Evolutionary conservation across 2,888 invertebrate genomes (phyloP).

Genomic region (Choristoneura rosaceana): DNA sequence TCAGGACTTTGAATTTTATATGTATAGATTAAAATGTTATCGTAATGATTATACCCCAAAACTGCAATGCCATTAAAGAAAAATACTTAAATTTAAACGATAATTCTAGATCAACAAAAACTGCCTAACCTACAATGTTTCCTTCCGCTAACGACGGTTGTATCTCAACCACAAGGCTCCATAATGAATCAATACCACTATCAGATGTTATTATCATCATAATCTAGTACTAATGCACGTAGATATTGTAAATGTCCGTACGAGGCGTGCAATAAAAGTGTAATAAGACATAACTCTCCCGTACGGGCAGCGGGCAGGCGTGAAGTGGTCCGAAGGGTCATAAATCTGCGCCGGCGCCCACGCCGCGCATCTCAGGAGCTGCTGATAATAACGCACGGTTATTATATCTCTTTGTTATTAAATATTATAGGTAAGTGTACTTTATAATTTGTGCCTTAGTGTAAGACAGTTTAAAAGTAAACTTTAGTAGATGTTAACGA

Average conservation of each 20-base stretch:
- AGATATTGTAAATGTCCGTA: slow-evolving; percentile 34
- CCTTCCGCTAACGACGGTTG: background rate
- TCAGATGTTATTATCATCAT: slow-evolving; percentile 39
- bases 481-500: no score
- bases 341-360: slow-evolving; percentile 73
- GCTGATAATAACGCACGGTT: slow-evolving; percentile 66
- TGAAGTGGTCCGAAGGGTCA: slow-evolving; percentile 59
- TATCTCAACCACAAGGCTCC: slow-evolving; percentile 13
- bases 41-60: no score
- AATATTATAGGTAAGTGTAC: slow-evolving; percentile 23
- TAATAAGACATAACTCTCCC: slow-evolving; percentile 58
- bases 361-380: slow-evolving; percentile 78
- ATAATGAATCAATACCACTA: slow-evolving; percentile 34
- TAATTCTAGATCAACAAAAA: background rate
- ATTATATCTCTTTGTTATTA: slow-evolving; percentile 55
- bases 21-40: no score
- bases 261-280: slow-evolving; percentile 55
- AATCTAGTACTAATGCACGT: slow-evolving; percentile 41
- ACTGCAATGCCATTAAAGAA: no score
- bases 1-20: no score
- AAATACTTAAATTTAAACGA: background rate
- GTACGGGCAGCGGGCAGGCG: slow-evolving; percentile 46
- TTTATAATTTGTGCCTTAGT: background rate
- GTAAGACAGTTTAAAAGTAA: background rate
- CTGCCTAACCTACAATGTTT: background rate